Conservation (phyloP, 2,888 invertebrate species). For the Quadriops clusia region DNA sequence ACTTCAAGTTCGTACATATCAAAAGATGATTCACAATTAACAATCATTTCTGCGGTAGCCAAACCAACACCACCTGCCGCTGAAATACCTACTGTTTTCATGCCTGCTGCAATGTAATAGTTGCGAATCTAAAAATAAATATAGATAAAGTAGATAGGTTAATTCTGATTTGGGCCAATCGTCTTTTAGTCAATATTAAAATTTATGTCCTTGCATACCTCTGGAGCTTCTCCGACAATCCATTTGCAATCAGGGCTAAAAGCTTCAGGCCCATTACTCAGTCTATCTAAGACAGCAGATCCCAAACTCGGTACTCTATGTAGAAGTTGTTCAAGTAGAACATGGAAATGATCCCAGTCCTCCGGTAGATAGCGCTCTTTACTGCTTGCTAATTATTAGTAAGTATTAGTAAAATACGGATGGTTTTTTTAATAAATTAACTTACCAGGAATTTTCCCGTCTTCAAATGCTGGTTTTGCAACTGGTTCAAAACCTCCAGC, state of each 20-base stretch:
- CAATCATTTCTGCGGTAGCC: conserved; percentile 77
- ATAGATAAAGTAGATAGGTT: background rate
- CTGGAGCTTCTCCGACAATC: conserved; percentile 89
- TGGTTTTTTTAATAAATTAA: conserved; percentile 7
- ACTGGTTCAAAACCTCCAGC: conserved; percentile 87
- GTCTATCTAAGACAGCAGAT: conserved; percentile 60
- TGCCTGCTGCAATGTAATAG: conserved; percentile 88
- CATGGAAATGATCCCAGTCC: conserved; percentile 96
- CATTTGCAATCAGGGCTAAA: conserved; percentile 96
- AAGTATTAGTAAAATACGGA: conserved; percentile 1
- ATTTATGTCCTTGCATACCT: conserved; percentile 45
- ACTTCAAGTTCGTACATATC: conserved; percentile 87
- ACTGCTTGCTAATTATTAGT: conserved; percentile 38
- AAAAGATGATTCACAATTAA: conserved; percentile 64
- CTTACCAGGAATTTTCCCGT: conserved; percentile 51
- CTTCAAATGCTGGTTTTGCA: conserved; percentile 83
- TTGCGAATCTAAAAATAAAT: conserved; percentile 54
- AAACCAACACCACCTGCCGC: conserved; percentile 93
- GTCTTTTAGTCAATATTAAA: background rate
- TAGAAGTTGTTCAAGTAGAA: conserved; percentile 73
- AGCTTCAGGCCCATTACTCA: conserved; percentile 85
- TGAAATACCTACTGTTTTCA: conserved; percentile 92
- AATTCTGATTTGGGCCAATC: background rate
- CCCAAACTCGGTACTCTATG: conserved; percentile 71
- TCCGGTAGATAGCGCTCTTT: conserved; percentile 59